Conservation (phyloP, 2,888 invertebrate species). For the Beris chalybata region DNA sequence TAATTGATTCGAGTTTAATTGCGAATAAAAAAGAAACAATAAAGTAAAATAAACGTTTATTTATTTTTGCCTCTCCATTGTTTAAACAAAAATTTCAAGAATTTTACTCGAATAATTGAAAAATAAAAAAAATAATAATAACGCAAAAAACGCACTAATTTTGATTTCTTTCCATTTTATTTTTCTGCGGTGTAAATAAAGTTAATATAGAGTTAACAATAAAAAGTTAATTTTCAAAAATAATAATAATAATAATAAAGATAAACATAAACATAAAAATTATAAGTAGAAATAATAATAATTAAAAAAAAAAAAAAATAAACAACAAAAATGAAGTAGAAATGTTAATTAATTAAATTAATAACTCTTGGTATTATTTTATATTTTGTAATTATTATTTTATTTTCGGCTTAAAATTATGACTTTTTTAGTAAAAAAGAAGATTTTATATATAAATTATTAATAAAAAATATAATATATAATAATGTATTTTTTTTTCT, state of each 20-base stretch:
- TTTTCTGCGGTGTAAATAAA: constrained; percentile 12
- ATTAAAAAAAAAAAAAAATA: constrained; percentile 14
- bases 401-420: constrained; percentile 37
- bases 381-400: constrained; percentile 26
- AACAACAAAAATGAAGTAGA: constrained; percentile 22
- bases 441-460: constrained; percentile 24
- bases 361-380: constrained; percentile 27
- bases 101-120: not conserved
- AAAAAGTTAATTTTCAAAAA: constrained; percentile 15
- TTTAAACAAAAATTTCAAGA: too few relatives aligned
- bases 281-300: constrained; percentile 20
- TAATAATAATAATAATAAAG: constrained; percentile 26
- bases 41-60: not conserved
- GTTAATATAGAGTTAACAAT: constrained; percentile 26
- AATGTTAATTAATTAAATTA: constrained; percentile 28
- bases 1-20: constrained; percentile 21
- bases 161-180: constrained; percentile 8
- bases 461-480: constrained; percentile 26
- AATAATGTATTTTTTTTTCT: not conserved
- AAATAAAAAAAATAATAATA: constrained; percentile 3
- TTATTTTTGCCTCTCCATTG: too few relatives aligned
- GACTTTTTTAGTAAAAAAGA: constrained; percentile 38
- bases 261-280: constrained; percentile 18
- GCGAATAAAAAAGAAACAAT: not conserved
- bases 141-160: not conserved